Base-by-base conservation (phyloP, 1,140 invertebrate species). In the Lepidurus couesii region DNA sequence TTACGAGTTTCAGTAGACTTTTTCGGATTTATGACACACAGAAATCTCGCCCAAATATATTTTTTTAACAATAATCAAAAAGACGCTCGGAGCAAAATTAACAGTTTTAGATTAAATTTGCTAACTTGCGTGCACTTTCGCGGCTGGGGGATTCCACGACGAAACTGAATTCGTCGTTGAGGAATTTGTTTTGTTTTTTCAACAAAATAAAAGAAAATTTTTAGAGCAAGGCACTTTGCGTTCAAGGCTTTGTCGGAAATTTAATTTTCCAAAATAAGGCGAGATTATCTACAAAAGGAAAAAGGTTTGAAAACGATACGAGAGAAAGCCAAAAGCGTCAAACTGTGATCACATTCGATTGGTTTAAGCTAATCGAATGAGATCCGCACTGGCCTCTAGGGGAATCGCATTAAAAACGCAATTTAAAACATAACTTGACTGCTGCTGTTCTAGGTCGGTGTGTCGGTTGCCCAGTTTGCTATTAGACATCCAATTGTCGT, bases 231-330 rank as follows among this genome's bases (percentile, higher is more conserved):
- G 53, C 53, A 65, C 53, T 65, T 65, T 65, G 7, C 53, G 53
- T 65, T 65, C 53, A 65, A 65, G 53, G 53, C 53, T 65, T 65
- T 65, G 16, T 21, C 21, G 13, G 53, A 16, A 65, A 65, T 11
- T 21, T 65, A n/a, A 16, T 13, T n/a, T 65, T 65, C 53, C 53
- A 65, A 65, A 65, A 65, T 34, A 65, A 65, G 53, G 53, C 53
- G 53, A 65, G 53, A 65, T 65, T 65, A 65, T 65, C 53, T 65
- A 65, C 53, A 65, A 65, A 65, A 65, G 53, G 53, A 65, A 65
- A 21, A 65, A 65, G 53, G 4, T 65, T n/a, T 13, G 9, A n/a
- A 21, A 65, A 65, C 1, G 6, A n/a, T 65, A 21, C 16, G 53
- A 65, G 8, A 7, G 21, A 65, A 65, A 7, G 16, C 13, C 8